Evolutionary conservation across 1,140 invertebrate species (phyloP).

Genomic region (Charaxes varanes): DNA sequence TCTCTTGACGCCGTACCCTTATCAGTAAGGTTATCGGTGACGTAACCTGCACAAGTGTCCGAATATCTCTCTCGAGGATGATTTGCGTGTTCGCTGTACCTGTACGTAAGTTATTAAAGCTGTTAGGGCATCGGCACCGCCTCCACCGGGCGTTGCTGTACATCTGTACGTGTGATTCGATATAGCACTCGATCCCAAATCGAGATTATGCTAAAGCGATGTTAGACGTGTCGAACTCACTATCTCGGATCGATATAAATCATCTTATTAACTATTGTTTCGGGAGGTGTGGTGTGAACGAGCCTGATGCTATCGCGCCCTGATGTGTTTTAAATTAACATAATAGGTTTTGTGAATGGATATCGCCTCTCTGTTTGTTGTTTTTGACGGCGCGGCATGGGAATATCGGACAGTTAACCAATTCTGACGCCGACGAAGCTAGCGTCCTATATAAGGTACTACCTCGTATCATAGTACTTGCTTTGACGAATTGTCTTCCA

Average conservation of each 20-base stretch:
- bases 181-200: slow-evolving; percentile 58
- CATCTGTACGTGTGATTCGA: slow-evolving; percentile 60
- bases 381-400: slow-evolving; percentile 36
- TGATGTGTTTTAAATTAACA: slow-evolving; percentile 74
- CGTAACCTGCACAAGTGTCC: too few species aligned
- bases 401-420: too few species aligned
- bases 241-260: slow-evolving; percentile 69
- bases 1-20: too few species aligned
- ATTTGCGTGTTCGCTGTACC: slow-evolving; percentile 7
- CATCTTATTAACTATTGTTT: slow-evolving; percentile 74
- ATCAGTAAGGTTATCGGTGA: too few species aligned
- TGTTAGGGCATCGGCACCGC: slow-evolving; percentile 5
- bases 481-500: too few species aligned
- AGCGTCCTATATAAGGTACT: too few species aligned
- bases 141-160: slow-evolving; percentile 21
- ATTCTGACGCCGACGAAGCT: too few species aligned
- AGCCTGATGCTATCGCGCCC: slow-evolving; percentile 54
- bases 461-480: too few species aligned
- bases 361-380: slow-evolving; percentile 65
- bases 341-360: slow-evolving; percentile 73
- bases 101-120: slow-evolving; percentile 18
- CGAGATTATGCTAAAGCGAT: slow-evolving; percentile 70
- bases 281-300: slow-evolving; percentile 71
- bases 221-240: slow-evolving; percentile 57
- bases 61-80: too few species aligned